A percentile compares a stretch with the other conserved stretches of the same genome.
Evolutionary conservation across 2,888 invertebrate species (phyloP).

Genomic region (Spilarctia lutea): DNA sequence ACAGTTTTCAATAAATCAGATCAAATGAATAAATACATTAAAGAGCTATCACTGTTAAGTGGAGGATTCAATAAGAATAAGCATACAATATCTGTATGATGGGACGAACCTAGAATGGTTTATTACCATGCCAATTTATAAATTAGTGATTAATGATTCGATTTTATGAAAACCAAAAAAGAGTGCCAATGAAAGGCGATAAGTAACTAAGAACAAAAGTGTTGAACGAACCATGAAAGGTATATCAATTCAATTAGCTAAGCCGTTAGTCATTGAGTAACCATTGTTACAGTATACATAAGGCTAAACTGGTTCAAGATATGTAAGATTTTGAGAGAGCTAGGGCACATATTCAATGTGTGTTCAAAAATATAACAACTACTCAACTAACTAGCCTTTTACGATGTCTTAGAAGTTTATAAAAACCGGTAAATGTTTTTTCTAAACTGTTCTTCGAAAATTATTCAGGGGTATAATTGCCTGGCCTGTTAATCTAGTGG

Average conservation of each 20-base stretch:
- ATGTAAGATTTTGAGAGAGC: background rate
- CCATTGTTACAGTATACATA: conserved; percentile 13
- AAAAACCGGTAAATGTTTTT: background rate
- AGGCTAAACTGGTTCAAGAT: conserved; percentile 10
- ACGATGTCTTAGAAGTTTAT: background rate
- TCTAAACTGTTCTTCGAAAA: background rate
- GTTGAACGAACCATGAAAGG: conserved; percentile 14
- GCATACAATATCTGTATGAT: background rate
- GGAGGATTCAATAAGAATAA: background rate
- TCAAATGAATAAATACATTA: background rate
- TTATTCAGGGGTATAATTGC: background rate
- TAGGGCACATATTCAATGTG: background rate
- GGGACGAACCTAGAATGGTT: background rate
- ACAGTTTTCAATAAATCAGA: background rate
- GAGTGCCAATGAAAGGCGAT: background rate
- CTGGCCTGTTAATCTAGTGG: no score
- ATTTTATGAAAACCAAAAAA: background rate
- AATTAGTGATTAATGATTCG: background rate
- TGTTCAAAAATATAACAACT: background rate
- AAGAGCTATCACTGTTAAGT: background rate
- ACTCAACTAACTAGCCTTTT: background rate
- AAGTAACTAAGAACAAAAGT: conserved; percentile 4
- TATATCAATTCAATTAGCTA: conserved; percentile 14
- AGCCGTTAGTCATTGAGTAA: conserved; percentile 15
- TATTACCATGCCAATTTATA: no score